Percentiles rank a stretch among this genome's conserved stretches.
phyloP scores from a whole-genome alignment of 2,888 invertebrate genomes.

The Acrocyrtus sp. region DNA sequence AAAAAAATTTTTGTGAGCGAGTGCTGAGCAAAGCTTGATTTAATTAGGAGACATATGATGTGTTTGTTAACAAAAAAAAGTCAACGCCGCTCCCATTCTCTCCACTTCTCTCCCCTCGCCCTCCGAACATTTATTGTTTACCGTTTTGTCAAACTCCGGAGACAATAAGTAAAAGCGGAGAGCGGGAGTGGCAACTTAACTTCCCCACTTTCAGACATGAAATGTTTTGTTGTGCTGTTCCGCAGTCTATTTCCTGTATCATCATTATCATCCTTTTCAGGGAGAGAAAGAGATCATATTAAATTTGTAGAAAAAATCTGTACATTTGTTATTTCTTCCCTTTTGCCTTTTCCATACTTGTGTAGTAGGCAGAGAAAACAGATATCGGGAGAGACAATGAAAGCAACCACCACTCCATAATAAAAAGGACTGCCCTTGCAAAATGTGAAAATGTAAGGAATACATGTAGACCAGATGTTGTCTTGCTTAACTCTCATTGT shows the following conservation, averaged over 20 bases:
- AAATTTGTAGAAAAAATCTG: constrained; percentile 16
- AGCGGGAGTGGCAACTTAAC: too few species aligned
- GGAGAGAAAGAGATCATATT: constrained; percentile 8
- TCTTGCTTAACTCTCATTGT: constrained; percentile 39
- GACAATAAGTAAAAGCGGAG: too few species aligned
- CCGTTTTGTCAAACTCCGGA: too few species aligned
- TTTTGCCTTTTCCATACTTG: not conserved
- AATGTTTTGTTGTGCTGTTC: too few species aligned
- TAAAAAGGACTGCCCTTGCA: too few species aligned
- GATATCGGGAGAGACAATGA: too few species aligned
- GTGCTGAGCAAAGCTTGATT: constrained; percentile 58
- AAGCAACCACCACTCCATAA: too few species aligned
- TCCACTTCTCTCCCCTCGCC: constrained; percentile 40
- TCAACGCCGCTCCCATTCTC: constrained; percentile 47
- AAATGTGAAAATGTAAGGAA: too few species aligned
- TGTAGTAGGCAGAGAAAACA: constrained; percentile 1
- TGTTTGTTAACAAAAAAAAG: constrained; percentile 59
- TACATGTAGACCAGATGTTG: constrained; percentile 47
- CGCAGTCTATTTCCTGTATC: constrained; percentile 26
- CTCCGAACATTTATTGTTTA: constrained; percentile 52
- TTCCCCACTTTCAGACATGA: too few species aligned
- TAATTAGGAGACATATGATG: constrained; percentile 63
- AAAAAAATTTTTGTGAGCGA: constrained; percentile 30
- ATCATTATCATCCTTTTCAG: constrained; percentile 1
- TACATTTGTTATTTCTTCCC: not conserved